phyloP scores from a whole-genome alignment of 2,888 invertebrate species.

The Andrena praecox region DNA sequence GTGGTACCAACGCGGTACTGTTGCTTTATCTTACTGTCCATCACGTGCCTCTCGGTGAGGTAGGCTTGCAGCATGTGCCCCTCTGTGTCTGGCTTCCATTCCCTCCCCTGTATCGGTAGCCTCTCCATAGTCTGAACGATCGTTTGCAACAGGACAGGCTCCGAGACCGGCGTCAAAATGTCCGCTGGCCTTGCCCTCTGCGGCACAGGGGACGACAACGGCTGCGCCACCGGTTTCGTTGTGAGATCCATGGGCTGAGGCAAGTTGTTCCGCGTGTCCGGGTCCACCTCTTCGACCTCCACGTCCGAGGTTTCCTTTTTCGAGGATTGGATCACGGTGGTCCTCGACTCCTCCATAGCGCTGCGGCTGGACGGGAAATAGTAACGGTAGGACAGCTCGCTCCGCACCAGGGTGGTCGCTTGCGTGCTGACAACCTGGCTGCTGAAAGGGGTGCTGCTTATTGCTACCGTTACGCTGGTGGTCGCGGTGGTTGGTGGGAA shows the following conservation, averaged over 20 bases:
- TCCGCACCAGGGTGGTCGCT: conserved; percentile 76
- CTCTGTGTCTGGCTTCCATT: conserved; percentile 86
- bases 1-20: conserved; percentile 79
- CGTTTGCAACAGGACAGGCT: conserved; percentile 88
- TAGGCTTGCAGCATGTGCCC: conserved; percentile 90
- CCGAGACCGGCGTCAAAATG: conserved; percentile 87
- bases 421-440: conserved; percentile 69
- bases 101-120: conserved; percentile 86
- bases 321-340: conserved; percentile 74
- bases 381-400: conserved; percentile 80
- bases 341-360: conserved; percentile 67
- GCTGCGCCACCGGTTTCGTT: conserved; percentile 72
- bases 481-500: conserved; percentile 65
- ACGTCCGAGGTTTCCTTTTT: conserved; percentile 73
- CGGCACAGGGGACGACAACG: conserved; percentile 61
- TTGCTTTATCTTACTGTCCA: conserved; percentile 90
- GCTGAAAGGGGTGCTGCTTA: conserved; percentile 61
- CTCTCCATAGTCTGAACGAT: conserved; percentile 88
- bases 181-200: conserved; percentile 83
- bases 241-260: conserved; percentile 85
- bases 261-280: conserved; percentile 64
- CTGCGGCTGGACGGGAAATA: conserved; percentile 83
- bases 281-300: conserved; percentile 68
- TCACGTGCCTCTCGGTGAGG: conserved; percentile 90
- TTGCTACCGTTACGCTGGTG: conserved; percentile 51